Base-by-base conservation (phyloP, 2,888 invertebrate genomes). In the Amphipoea lucens region DNA sequence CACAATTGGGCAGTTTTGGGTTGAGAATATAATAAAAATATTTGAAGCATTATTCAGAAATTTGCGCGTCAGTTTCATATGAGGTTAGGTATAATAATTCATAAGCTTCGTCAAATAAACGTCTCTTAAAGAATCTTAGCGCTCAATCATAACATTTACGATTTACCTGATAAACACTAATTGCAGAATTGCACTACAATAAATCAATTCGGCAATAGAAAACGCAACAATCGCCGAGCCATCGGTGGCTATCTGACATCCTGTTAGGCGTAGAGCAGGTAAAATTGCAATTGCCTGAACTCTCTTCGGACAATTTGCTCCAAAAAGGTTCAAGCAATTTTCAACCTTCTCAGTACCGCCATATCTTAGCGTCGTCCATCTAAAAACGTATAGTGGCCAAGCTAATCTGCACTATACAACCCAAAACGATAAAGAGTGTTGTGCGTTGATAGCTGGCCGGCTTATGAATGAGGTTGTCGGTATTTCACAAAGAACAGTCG, bases 211-310 rank as follows among this genome's bases (percentile, higher is more conserved):
- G 54, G 45, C 74, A 89, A 90, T 91, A 91, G 87, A 90, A 88
- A 90, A 89, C 82, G 87, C 87, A 88, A 86, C 85, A 86, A 86
- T 82, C 84, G 79, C 77, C 79, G 63, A 71, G 87, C 88, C 88
- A 87, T 90, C 89, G 82, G 84, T 83, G 87, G 79, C 87, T 87
- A 88, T 90, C 90, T 90, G 90, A 92, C 90, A 91, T 92, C 91
- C 91, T 90, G 92, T 92, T 90, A 74, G 70, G 89, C 89, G 85
- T 84, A 82, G 88, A 91, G 93, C 95, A 95, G 95, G 95, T 95
- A 95, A 94, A 93, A 94, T 94, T 92, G 94, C 94, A 92, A 94
- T 92, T 92, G 92, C 90, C 93, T 90, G 85, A 92, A 91, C 91
- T 91, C 89, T 91, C 90, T 90, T 90, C 87, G 88, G 86, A 88